Evolutionary conservation across 2,113 vertebrate species (phyloP).

Genomic region (Dicaeum eximium): DNA sequence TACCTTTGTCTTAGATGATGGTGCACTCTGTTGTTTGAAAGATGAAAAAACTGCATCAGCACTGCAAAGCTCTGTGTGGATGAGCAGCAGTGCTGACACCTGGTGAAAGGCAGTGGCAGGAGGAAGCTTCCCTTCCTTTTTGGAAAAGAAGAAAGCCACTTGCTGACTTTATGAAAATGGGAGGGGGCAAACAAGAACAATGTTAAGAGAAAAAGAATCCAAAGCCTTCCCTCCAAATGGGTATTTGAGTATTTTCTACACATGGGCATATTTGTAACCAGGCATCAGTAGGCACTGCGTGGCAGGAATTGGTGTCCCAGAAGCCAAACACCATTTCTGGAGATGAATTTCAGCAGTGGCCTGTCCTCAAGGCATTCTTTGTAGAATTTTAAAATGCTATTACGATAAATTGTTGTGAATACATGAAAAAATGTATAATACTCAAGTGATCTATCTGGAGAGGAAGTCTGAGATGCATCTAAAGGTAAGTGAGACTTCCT

Average conservation of each 20-base stretch:
- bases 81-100: conserved; percentile 51
- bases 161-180: not conserved
- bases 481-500: conserved; percentile 57
- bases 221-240: conserved; percentile 61
- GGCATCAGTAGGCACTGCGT: not conserved
- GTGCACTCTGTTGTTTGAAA: not conserved
- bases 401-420: not conserved
- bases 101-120: not conserved
- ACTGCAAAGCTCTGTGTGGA: not conserved
- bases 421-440: not conserved
- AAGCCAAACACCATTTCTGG: not conserved
- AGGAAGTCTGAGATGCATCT: conserved; percentile 38
- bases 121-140: not conserved
- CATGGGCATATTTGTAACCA: not conserved
- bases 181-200: not conserved
- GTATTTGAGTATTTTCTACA: conserved; percentile 48
- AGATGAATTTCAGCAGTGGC: not conserved
- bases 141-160: not conserved
- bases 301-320: not conserved
- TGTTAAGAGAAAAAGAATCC: not conserved
- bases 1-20: conserved; percentile 20
- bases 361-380: not conserved
- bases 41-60: not conserved
- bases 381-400: not conserved
- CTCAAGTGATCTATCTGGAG: conserved; percentile 59